Percentiles rank a stretch among this genome's conserved stretches.
phyloP scores from a whole-genome alignment of 2,113 vertebrate genomes.

The Cheilinus undulatus region DNA sequence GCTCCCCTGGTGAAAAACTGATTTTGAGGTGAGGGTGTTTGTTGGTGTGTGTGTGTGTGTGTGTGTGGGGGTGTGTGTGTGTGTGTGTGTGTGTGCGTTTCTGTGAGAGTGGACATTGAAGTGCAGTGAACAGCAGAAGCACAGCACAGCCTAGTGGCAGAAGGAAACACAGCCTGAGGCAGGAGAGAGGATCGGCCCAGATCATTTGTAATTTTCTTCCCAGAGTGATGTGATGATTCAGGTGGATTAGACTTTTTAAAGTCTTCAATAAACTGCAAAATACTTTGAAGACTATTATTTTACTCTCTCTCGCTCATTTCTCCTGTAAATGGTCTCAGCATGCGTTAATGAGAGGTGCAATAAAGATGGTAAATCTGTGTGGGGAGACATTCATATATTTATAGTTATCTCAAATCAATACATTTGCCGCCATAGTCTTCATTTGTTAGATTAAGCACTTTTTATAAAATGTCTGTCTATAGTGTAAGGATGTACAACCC shows the following conservation, averaged over 20 bases:
- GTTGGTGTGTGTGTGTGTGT: slow-evolving; percentile 10
- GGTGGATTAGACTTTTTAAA: background rate
- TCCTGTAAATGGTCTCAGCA: too few relatives aligned
- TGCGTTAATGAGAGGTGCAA: too few relatives aligned
- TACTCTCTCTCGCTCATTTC: too few relatives aligned
- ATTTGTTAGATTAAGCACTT: too few relatives aligned
- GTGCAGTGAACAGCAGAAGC: slow-evolving; percentile 39
- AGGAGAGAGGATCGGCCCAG: background rate
- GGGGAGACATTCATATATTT: too few relatives aligned
- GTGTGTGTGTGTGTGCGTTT: slow-evolving; percentile 10
- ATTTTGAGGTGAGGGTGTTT: slow-evolving; percentile 39
- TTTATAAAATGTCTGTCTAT: too few relatives aligned
- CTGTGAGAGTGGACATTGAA: slow-evolving; percentile 14
- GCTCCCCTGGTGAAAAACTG: slow-evolving; percentile 56
- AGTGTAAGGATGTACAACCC: too few relatives aligned
- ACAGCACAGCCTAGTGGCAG: slow-evolving; percentile 77
- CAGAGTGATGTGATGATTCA: background rate
- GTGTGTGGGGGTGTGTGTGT: background rate
- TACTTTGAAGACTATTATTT: background rate
- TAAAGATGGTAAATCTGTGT: too few relatives aligned
- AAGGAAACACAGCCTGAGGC: background rate
- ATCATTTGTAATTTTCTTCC: background rate
- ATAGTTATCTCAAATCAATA: background rate
- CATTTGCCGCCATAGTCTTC: background rate
- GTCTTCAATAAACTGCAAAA: background rate